Evolutionary conservation across 2,113 vertebrate genomes (phyloP), one percentile per base, ranked within the genome.

Genomic region (Anseranas semipalmata): DNA sequence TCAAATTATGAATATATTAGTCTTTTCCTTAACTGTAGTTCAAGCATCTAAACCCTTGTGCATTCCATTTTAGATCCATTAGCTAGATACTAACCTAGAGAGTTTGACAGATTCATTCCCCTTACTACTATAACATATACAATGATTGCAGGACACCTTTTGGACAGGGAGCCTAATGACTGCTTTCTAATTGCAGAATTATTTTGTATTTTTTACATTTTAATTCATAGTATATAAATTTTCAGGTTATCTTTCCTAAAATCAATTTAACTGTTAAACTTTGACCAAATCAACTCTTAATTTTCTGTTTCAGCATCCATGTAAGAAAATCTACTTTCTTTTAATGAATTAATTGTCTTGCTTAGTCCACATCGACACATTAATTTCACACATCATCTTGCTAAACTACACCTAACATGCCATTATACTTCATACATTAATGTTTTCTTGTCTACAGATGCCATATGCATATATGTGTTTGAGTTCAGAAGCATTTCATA

Each of bases 21-120:
- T 35, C 8, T 63, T 91, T 80, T 87, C 2, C 9, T 53, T 41
- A 78, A 20, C 9, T 63, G 10, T 7, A 89, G 12, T 28, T 22
- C 62, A 43, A 71, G 4, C 13, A 58, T 4, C 10, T 50, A 55
- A 13, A 1, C 4, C 4, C 2, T 5, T 1, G 9, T 16, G 27
- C 7, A 25, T 71, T 87, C 12, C 12, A 41, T 12, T 25, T 16
- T 35, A 45, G 21, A 39, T 25, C 32, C 33, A 19, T 66, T 66
- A 77, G 15, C 50, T 80, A 52, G 7, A 3, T 58, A n/a, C 21
- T 58, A 56, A 11, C 43, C 28, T 70, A 39, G 22, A 66, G 3
- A 27, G 3, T 43, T 74, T 77, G 17, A 68, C 9, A 62, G 20
- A 74, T 35, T 41, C 30, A 53, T 71, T 71, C 2, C 3, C 3